Conservation (phyloP, 2,113 vertebrate genomes). For the Gobius niger region DNA sequence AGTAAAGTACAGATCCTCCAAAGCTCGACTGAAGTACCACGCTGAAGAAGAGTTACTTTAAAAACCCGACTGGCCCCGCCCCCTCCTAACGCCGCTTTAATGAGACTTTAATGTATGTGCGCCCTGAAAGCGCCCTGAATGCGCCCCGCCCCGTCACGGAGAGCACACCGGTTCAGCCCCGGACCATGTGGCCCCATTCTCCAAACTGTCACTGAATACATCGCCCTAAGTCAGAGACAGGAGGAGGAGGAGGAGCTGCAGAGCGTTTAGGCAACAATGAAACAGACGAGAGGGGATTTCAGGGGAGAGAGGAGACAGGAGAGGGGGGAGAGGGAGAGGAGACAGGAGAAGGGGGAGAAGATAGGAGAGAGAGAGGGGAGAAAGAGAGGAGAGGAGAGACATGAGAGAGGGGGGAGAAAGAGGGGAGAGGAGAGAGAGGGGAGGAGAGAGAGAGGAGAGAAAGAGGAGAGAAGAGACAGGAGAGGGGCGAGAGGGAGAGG, state of each 20-base stretch:
- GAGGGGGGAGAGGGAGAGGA: neutral
- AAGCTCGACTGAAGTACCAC: too few species aligned
- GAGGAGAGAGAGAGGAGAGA: neutral
- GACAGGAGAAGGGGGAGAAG: too few species aligned
- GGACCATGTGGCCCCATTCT: conserved; percentile 76
- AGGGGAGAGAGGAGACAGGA: conserved; percentile 85
- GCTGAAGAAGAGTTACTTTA: too few species aligned
- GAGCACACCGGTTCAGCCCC: too few species aligned
- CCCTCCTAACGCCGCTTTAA: conserved; percentile 73
- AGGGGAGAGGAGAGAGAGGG: neutral
- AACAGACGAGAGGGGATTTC: conserved; percentile 75
- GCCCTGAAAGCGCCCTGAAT: too few species aligned
- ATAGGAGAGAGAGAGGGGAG: neutral
- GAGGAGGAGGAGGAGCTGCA: conserved; percentile 66
- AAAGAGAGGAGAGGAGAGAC: neutral
- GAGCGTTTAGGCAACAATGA: conserved; percentile 97
- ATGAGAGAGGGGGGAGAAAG: neutral
- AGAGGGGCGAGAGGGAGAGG: neutral
- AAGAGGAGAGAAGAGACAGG: too few species aligned
- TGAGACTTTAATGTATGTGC: conserved; percentile 78
- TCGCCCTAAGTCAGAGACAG: conserved; percentile 78
- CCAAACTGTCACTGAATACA: conserved; percentile 73
- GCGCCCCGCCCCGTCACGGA: too few species aligned
- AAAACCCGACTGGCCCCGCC: too few species aligned
- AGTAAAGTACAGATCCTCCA: too few species aligned